These are phyloP conservation scores for Neopipo cinnamomea DNA, from an alignment of 2,113 vertebrate species.

Conservation along the genomic window DNA sequence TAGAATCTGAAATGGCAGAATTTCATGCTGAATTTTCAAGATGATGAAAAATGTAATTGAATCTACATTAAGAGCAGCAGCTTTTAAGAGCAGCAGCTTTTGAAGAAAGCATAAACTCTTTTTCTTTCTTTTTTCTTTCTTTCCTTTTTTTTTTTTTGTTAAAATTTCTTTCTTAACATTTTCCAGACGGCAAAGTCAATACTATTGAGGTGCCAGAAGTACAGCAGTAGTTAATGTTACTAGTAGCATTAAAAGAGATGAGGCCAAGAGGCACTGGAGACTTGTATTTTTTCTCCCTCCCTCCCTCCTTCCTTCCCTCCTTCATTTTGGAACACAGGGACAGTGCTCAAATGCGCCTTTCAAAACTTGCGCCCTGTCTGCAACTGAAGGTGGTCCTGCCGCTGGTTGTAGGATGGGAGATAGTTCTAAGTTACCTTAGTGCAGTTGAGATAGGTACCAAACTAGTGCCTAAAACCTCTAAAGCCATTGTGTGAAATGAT, in stretches of 20 bases:
- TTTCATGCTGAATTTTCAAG: neutral
- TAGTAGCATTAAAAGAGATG: neutral
- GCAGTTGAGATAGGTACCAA: neutral
- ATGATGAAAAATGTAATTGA: constrained; percentile 32
- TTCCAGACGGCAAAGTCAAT: neutral
- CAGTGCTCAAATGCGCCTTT: neutral
- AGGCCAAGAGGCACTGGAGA: neutral
- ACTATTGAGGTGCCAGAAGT: neutral
- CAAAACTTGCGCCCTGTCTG: neutral
- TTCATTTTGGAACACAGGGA: neutral
- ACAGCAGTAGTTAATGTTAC: neutral
- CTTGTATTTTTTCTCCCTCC: neutral
- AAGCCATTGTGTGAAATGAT: neutral
- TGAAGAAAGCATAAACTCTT: constrained; percentile 23
- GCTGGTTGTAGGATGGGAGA: neutral
- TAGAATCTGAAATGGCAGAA: neutral
- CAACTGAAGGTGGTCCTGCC: neutral
- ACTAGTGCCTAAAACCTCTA: neutral
- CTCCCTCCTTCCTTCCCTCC: neutral
- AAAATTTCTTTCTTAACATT: neutral
- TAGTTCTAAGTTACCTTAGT: neutral
- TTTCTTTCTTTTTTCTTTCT: neutral
- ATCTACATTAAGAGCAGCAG: constrained; percentile 11
- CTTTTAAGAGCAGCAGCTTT: neutral
- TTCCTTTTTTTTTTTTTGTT: neutral